These are phyloP conservation scores for Corynorhinus townsendii DNA, from an alignment of 2,113 vertebrate species.

Conservation along the genomic window DNA sequence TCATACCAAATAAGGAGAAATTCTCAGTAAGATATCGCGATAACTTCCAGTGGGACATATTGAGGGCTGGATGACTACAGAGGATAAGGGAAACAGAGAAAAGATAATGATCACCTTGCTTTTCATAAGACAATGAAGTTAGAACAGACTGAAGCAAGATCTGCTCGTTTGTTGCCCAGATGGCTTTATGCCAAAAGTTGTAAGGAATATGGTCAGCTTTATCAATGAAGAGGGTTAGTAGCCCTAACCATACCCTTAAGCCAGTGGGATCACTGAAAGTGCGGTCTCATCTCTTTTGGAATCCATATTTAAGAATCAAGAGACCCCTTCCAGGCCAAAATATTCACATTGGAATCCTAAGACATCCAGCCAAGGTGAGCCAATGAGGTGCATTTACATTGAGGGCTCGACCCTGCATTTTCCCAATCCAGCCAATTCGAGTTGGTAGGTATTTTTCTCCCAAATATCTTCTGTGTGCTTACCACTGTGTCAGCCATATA, in stretches of 20 bases:
- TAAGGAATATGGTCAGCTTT: background rate
- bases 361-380: background rate
- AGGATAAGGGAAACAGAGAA: conserved; percentile 7
- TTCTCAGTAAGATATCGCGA: background rate
- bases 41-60: background rate
- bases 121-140: background rate
- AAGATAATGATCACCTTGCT: background rate
- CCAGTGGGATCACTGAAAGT: background rate
- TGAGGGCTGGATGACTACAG: background rate
- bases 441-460: background rate
- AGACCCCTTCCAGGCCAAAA: background rate
- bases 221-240: background rate
- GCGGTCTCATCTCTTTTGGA: background rate
- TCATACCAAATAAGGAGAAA: background rate
- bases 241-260: background rate
- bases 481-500: background rate
- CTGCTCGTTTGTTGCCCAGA: background rate
- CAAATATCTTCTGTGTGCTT: background rate
- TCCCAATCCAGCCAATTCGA: background rate
- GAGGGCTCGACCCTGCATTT: background rate
- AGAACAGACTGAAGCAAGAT: background rate
- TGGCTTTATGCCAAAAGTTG: background rate
- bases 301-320: background rate
- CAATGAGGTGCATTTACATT: background rate
- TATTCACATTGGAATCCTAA: background rate